Evolutionary conservation across 2,888 invertebrate genomes (phyloP), one percentile per base, ranked within the genome.

Genomic region (Agriopis aurantiaria): DNA sequence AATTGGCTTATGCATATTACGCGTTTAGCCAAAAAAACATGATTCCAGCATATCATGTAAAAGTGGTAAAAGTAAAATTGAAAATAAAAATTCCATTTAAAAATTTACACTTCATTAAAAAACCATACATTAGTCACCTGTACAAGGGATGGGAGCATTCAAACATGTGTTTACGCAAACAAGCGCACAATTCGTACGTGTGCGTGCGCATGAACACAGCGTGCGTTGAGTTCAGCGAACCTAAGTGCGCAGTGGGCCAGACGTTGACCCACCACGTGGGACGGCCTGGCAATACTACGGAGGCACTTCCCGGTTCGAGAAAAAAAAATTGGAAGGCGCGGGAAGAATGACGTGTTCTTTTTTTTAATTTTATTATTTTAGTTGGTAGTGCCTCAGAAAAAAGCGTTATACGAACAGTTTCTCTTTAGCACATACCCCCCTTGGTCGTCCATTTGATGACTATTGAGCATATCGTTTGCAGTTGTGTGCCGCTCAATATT

Each of bases 221-320:
- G 64, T 71, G 65, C 69, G 79, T 81, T 71, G 71, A 66, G 91
- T 89, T 89, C 89, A 89, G 75, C 88, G 91, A 92, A 89, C 92
- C 84, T 85, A 70, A 76, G 75, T 80, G 86, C 88, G 88, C 92
- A 93, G 91, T 93, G 90, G 92, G 91, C 88, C 93, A 93, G 89
- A 46, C 93, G 86, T 91, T 93, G 93, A 92, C 90, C 92, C 82
- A 89, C 91, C 93, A 93, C 93, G 92, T 93, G 93, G 92, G 90
- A 78, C 78, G 85, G 69, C 65, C 69, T 78, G 78, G 79, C 77
- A 78, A 84, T 69, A 72, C 52, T 23, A 23, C 23, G 7, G 62
- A 58, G 65, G 60, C 62, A 72, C 75, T 75, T 76, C 76, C 76
- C 76, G 74, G 73, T 76, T 76, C 23, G 64, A 69, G 57, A 70